Percentiles rank a stretch among this genome's conserved stretches.
These are phyloP conservation scores for Cinclus mexicanus DNA, from an alignment of 2,113 vertebrate species.

Conservation along the genomic window DNA sequence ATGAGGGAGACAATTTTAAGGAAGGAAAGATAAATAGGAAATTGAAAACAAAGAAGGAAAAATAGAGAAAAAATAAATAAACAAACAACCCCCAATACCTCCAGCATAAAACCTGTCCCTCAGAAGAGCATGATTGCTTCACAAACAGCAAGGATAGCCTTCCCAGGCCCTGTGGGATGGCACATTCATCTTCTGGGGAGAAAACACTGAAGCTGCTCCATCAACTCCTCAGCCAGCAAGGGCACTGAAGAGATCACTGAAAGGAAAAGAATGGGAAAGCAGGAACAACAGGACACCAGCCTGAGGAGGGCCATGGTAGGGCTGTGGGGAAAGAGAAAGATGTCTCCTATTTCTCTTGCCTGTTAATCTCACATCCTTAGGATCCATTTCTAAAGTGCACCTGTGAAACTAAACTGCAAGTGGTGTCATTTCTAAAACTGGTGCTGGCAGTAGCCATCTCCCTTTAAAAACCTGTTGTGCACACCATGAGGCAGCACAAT, in stretches of 20 bases:
- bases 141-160: background rate
- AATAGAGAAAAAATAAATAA: background rate
- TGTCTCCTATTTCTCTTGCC: background rate
- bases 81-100: background rate
- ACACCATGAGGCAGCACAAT: background rate
- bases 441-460: background rate
- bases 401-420: background rate
- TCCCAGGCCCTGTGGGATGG: background rate
- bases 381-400: background rate
- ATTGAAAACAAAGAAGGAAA: background rate
- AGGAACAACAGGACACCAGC: background rate
- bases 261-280: background rate
- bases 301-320: background rate
- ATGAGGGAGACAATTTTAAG: background rate
- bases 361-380: background rate
- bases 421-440: background rate
- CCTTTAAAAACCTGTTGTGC: background rate
- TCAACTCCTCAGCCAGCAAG: background rate
- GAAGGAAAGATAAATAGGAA: background rate
- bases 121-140: fast-evolving
- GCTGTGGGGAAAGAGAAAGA: background rate
- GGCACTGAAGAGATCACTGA: background rate
- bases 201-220: background rate
- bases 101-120: background rate
- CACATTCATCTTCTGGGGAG: background rate